phyloP scores from a whole-genome alignment of 2,113 vertebrate species.

The Fregetta grallaria region DNA sequence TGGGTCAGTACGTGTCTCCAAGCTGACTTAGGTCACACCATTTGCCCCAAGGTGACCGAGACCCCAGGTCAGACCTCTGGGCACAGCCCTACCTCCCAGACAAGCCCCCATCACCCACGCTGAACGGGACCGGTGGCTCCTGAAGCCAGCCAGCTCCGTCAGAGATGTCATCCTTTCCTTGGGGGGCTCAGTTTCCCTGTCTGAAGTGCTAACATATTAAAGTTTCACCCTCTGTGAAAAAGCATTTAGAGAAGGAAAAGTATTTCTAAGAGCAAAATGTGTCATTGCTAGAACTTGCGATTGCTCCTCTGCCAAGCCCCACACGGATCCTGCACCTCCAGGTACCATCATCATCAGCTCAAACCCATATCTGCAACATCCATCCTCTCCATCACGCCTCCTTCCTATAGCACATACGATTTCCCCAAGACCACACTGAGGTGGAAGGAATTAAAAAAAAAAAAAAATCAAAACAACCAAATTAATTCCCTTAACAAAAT shows the following conservation, averaged over 20 bases:
- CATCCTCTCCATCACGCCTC: not conserved
- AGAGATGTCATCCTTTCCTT: not conserved
- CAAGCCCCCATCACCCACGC: not conserved
- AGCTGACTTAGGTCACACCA: not conserved
- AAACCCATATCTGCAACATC: not conserved
- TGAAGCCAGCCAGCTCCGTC: not conserved
- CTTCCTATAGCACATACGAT: fast-evolving
- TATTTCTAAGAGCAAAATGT: not conserved
- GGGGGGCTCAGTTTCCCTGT: not conserved
- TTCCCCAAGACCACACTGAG: not conserved
- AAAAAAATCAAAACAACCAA: not conserved
- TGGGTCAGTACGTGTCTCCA: not conserved
- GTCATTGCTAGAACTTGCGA: not conserved
- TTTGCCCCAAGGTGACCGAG: not conserved
- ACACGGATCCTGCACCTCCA: not conserved
- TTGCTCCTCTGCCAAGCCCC: not conserved
- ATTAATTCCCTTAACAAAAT: not conserved
- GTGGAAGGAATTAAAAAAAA: not conserved
- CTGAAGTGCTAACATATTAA: not conserved
- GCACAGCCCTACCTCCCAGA: not conserved
- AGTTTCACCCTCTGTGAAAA: not conserved
- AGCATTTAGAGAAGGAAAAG: not conserved
- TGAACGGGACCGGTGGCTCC: not conserved
- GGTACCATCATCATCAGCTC: not conserved
- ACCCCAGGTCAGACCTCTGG: not conserved